Evolutionary conservation across 2,888 invertebrate genomes (phyloP), one percentile per base, ranked within the genome.

Genomic region (Plusia festucae): DNA sequence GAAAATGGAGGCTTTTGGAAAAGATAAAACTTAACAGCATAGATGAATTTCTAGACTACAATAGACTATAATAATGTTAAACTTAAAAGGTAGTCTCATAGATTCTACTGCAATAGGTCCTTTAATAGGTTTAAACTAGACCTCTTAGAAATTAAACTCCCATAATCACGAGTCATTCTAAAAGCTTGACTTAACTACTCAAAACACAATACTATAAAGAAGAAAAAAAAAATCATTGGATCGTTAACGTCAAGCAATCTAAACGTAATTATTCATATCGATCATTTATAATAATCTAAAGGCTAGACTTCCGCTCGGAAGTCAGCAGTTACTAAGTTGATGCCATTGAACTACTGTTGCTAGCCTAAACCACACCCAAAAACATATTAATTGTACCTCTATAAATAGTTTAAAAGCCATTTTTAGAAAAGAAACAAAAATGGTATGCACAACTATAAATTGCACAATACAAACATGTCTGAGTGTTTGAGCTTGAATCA

Each of bases 291-390:
- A 75, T 63, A 53, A 75, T 76, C 24, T 52, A 44, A 56, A 64
- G 54, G 76, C 55, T 63, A 70, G 52, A 55, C 71, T 76, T 76
- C 75, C 79, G 79, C 71, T 79, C 79, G 75, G 75, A 76, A 76
- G 75, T 61, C 59, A 20, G 34, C 52, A 34, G 32, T 59, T 44
- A 57, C 32, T 32, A 44, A 69, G 55, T 67, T 46, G 69, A 63
- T 60, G 69, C 69, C 78, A 73, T 77, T 80, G 81, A 73, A 63
- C 64, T 55, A 62, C 67, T 68, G 34, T 66, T 62, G 53, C 56
- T 57, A 60, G 27, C 30, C 46, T 22, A 56, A 40, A 32, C 53
- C 60, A 59, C 55, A 65, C 55, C 46, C 32, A 53, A 49, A 18
- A 3, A 49, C 20, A 49, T 18, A 49, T 2, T 49, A 11, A 49